Evolutionary conservation across 2,113 vertebrate genomes (phyloP).

Genomic region (Rhabdomys dilectus): DNA sequence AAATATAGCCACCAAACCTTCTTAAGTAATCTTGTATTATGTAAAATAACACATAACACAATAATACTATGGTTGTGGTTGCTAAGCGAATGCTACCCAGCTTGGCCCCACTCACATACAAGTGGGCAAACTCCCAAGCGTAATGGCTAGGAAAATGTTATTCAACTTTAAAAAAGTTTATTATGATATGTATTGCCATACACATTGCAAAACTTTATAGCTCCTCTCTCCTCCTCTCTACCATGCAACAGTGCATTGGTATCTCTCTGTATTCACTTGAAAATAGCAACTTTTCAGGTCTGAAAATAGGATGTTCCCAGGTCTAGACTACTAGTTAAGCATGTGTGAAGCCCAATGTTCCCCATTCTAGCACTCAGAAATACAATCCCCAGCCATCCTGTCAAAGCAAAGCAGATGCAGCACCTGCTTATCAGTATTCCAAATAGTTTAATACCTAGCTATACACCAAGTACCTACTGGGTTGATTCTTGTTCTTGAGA

Average conservation of each 20-base stretch:
- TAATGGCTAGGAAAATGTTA: neutral
- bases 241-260: conserved; percentile 15
- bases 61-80: neutral
- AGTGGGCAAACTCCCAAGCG: neutral
- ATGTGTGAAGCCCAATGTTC: neutral
- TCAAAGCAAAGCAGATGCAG: neutral
- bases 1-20: neutral
- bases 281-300: neutral
- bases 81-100: neutral
- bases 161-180: neutral
- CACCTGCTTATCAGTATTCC: neutral
- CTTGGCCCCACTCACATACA: neutral
- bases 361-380: rapidly evolving
- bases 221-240: neutral
- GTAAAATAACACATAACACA: neutral
- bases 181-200: neutral
- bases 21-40: neutral
- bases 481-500: neutral
- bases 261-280: neutral
- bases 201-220: neutral
- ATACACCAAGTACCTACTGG: neutral
- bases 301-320: neutral
- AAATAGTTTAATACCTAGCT: conserved; percentile 6
- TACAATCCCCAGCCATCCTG: neutral
- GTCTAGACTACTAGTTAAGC: neutral